Base-by-base conservation (phyloP, 1,140 invertebrate genomes). In the Drosophila takahashii region DNA sequence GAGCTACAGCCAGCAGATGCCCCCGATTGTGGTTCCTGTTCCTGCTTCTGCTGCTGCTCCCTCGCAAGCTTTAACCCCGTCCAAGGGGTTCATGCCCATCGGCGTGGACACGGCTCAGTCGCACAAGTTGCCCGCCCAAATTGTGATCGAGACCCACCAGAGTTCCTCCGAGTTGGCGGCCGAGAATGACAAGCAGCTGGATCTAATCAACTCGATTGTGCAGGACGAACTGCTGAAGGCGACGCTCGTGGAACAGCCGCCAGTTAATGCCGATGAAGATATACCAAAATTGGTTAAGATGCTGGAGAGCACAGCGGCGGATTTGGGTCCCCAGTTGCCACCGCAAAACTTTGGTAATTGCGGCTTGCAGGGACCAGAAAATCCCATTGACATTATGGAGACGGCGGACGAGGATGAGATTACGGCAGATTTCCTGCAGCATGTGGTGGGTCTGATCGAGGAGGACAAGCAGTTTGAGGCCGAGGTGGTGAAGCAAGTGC, bases 401-500 rank as follows among this genome's bases (percentile, higher is more conserved):
- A 65, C 79, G 0, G 48, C 83, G 13, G 94, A 94, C 70, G 95
- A 95, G 81, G 94, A 95, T 91, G 93, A 94, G 37, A 93, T 95
- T 16, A 94, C 94, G 3, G 95, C 95, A 69, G 95, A 95, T 92
- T 93, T 95, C 58, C 83, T 95, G 9, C 95, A 95, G 92, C 94
- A 95, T 91, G 95, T 95, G 11, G 95, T 95, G 3, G 94, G 95
- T 13, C 91, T 95, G 15, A 95, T 95, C 9, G 94, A 94, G 56
- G 94, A 94, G 58, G 95, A 95, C 79, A 95, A 95, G 86, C 93
- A 94, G 78, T 92, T 95, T 27, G 94, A 95, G 81, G 95, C 95
- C 83, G 94, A 95, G 22, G 95, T 95, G 51, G 95, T 95, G 72
- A 95, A 95, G 79, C 93, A 95, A 92, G 92, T 94, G 59, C 67